Base-by-base conservation (phyloP, 2,797 vertebrate species). In the Pyrocephalus nanus region DNA sequence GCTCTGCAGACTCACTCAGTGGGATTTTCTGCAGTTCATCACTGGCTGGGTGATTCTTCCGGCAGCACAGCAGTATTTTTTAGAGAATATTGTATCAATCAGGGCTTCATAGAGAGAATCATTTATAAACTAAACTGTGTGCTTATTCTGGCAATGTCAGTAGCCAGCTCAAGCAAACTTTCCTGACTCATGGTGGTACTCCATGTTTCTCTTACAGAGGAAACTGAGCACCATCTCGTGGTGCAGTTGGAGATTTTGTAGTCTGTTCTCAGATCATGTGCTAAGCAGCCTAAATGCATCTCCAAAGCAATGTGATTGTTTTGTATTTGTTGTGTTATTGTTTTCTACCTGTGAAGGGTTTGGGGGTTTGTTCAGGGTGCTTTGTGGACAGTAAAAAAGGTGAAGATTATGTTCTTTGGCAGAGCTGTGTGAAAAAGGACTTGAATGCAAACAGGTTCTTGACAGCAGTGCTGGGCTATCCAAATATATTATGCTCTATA, bases 181-280 rank as follows among this genome's bases (percentile, higher is more conserved):
- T n/a, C 32, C n/a, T 47, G 25, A 4, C 55, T 62, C 12, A 30
- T 34, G 19, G 7, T 71, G 22, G 20, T 51, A 21, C 26, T 58
- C 18, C 23, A 4, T 38, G 34, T 23, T 6, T 36, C 18, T 53
- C n/a, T 55, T 48, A 22, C 10, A 58, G 81, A 88, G 51, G 42
- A 23, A 29, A 12, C 65, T 88, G 87, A 94, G 89, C 92, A 95
- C 92, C 91, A 94, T 61, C 96, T 96, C 5, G 79, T 91, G 95
- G 95, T 81, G 29, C 34, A 75, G 69, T 21, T 58, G 66, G 29
- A 88, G 85, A 78, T 72, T 86, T 75, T 69, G 30, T 58, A 16
- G 18, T 71, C 25, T 58, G 1, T 50, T 69, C 17, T 74, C 32
- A 17, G 9, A 62, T 88, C 18, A 6, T 21, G 23, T n/a, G 32